These are phyloP conservation scores for Corapipo altera DNA, from an alignment of 2,113 vertebrate genomes.

Conservation along the genomic window DNA sequence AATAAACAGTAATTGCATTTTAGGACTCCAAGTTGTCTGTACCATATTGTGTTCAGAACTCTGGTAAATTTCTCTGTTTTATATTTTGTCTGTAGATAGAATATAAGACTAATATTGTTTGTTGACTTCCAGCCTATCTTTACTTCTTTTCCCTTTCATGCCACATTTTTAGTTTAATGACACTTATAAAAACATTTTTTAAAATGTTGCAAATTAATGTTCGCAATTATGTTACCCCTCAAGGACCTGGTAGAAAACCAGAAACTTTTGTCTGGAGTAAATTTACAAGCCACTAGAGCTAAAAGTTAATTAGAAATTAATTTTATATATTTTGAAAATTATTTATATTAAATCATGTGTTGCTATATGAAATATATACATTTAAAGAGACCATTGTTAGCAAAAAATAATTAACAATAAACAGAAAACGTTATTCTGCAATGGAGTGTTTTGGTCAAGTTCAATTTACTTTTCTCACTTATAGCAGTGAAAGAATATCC, in stretches of 20 bases:
- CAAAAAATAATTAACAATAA: slow-evolving; percentile 67
- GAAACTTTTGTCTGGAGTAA: slow-evolving; percentile 58
- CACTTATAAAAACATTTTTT: slow-evolving; percentile 27
- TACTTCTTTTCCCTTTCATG: slow-evolving; percentile 15
- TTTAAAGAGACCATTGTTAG: slow-evolving; percentile 53
- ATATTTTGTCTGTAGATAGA: not conserved
- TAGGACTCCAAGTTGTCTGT: not conserved
- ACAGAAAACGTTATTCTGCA: slow-evolving; percentile 58
- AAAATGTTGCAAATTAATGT: slow-evolving; percentile 24
- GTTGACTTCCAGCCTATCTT: not conserved
- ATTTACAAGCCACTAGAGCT: slow-evolving; percentile 34
- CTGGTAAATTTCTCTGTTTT: slow-evolving; percentile 8
- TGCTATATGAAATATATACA: slow-evolving; percentile 62
- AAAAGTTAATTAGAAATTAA: slow-evolving; percentile 72
- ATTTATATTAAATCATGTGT: slow-evolving; percentile 59
- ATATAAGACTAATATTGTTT: slow-evolving; percentile 11
- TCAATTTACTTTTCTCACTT: slow-evolving; percentile 64
- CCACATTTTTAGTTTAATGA: not conserved
- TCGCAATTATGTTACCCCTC: slow-evolving; percentile 35
- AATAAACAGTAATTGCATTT: slow-evolving; percentile 64
- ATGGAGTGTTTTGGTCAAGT: slow-evolving; percentile 58
- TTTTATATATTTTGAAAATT: slow-evolving; percentile 51
- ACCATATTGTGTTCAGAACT: not conserved
- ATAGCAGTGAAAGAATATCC: slow-evolving; percentile 51
- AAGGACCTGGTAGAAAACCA: slow-evolving; percentile 35